Evolutionary conservation across 2,113 vertebrate species (phyloP), one percentile per base, ranked within the genome.

Genomic region (Hymenochirus boettgeri): DNA sequence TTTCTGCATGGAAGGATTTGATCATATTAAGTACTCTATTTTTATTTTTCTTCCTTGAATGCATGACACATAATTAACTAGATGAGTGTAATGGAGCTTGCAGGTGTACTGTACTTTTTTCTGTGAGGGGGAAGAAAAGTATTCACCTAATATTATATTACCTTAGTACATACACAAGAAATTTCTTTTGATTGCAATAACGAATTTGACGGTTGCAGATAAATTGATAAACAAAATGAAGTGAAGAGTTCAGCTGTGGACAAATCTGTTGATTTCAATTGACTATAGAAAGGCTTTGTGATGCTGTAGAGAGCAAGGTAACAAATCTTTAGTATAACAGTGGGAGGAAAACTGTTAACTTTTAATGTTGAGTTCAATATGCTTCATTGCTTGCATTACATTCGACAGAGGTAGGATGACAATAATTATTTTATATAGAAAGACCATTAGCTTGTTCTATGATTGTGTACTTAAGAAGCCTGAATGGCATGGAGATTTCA

Each of bases 321-420:
- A 42, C 13, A n/a, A 42, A 42, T 42, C 39, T 42, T 6, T n/a
- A 15, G n/a, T 42, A 42, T 17, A 42, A 42, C 39, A n/a, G 29
- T 6, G 29, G 29, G 29, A 6, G 29, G 29, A 31, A 31, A 31
- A 6, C 17, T 4, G 39, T 42, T 42, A 15, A 3, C 17, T 42
- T 42, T 42, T 42, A 42, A n/a, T 42, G n/a, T n/a, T n/a, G 39
- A n/a, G 46, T 48, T 21, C 46, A 48, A 19, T 23, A 48, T 48
- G 46, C 46, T 48, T 48, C 46, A 22, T 3, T 48, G 46, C 21
- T 48, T 22, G 46, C 46, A 48, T 23, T 48, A 48, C 46, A 48
- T 48, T 48, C 46, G 9, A 22, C 46, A 48, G 46, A 21, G 21
- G 13, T 22, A 12, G 21, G 18, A 6, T 23, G 46, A 22, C 21